Evolutionary conservation across 2,797 vertebrate genomes (phyloP).

Genomic region (Rhinoraja longicauda): DNA sequence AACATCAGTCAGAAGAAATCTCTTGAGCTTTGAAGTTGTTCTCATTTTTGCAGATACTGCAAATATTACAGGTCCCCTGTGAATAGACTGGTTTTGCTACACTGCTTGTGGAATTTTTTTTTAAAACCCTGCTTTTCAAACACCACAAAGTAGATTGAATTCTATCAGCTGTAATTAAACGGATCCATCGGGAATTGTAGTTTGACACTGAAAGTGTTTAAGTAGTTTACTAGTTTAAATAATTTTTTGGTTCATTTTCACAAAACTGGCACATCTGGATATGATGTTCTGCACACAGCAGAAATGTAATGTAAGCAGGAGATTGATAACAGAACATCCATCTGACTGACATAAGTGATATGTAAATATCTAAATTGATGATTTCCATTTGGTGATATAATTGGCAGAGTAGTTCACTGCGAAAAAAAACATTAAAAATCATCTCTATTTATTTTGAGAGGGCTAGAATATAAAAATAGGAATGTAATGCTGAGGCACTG

Average conservation of each 20-base stretch:
- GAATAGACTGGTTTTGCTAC: conserved; percentile 16
- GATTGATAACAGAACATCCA: conserved; percentile 21
- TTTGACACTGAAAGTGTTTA: conserved; percentile 16
- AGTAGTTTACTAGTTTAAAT: neutral
- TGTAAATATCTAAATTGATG: neutral
- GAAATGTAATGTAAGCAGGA: neutral
- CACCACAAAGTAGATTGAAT: conserved; percentile 13
- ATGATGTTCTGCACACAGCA: neutral
- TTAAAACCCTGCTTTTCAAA: neutral
- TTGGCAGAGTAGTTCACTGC: neutral
- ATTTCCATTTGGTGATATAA: conserved; percentile 7
- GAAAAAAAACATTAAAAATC: neutral
- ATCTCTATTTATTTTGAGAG: neutral
- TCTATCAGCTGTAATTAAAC: conserved; percentile 27
- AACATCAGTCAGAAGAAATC: conserved; percentile 34
- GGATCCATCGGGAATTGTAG: neutral
- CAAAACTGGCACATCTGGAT: conserved; percentile 31
- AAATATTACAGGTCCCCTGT: conserved; percentile 12
- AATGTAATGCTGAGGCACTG: too few species aligned
- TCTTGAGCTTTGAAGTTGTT: conserved; percentile 7
- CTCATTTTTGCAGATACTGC: conserved; percentile 1
- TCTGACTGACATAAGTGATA: neutral
- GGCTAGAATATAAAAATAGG: too few species aligned
- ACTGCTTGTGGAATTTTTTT: neutral
- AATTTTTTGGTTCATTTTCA: conserved; percentile 18